These are phyloP conservation scores for Cyprinodon brontotheroides DNA, from an alignment of 2,113 vertebrate genomes.

Conservation along the genomic window DNA sequence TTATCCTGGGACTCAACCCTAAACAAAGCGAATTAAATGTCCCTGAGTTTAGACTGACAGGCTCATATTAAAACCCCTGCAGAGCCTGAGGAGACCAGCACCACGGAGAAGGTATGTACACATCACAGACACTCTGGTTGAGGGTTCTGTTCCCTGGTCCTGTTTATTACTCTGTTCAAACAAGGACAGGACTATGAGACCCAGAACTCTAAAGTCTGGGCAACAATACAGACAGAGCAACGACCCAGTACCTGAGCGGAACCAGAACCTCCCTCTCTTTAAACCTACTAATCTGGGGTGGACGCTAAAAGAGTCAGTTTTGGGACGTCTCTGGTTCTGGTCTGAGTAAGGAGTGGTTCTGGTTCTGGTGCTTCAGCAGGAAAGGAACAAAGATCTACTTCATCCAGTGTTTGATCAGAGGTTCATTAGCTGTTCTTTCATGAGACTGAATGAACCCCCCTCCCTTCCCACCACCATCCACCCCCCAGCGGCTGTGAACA, in stretches of 20 bases:
- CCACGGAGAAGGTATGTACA: slow-evolving; percentile 12
- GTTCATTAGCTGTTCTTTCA: no score
- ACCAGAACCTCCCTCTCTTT: no score
- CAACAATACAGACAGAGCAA: background rate
- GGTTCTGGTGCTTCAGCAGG: background rate
- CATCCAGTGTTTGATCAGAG: no score
- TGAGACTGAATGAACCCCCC: no score
- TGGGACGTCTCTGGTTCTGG: no score
- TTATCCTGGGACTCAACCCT: slow-evolving; percentile 26
- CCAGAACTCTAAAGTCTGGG: background rate
- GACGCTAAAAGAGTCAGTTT: background rate
- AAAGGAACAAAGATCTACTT: background rate
- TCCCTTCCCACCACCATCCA: no score
- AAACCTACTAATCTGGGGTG: no score
- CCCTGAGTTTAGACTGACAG: slow-evolving; percentile 50
- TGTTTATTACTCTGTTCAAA: background rate
- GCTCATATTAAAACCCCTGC: slow-evolving; percentile 51
- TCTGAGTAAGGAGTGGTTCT: no score
- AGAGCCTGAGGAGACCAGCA: background rate
- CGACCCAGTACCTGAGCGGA: background rate
- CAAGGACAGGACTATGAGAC: background rate
- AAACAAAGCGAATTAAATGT: slow-evolving; percentile 57
- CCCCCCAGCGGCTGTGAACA: background rate
- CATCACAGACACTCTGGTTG: no score
- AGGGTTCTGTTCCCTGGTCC: background rate